Base-by-base conservation (phyloP, 1,140 invertebrate species). In the Conus betulinus region DNA sequence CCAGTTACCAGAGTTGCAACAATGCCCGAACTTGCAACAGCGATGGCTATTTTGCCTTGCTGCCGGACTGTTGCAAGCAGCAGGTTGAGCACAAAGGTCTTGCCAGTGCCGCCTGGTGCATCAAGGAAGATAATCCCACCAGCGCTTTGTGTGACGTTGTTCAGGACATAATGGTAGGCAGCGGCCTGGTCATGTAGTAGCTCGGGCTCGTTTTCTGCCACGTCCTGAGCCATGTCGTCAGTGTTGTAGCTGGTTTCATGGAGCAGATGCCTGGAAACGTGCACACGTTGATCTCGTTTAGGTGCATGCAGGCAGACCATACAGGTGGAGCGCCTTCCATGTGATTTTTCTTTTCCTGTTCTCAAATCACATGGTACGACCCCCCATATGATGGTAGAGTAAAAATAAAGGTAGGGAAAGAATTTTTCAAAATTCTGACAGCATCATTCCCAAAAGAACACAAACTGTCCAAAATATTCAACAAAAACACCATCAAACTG, bases 11-110 rank as follows among this genome's bases (percentile, higher is more conserved):
- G 84, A 60, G 82, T 89, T 76, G 94, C 92, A n/a, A 94, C 92
- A 84, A 94, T 92, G 57, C 93, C 93, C 76, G 93, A 93, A 10
- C 85, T 88, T 23, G 92, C 92, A 13, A 87, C 89, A 15, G 87
- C 51, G n/a, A 86, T 15, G 55, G 84, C 84, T 20, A 86, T 67
- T 10, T 23, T 60, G 17, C 27, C 27, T 86, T 71, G 8, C 23
- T n/a, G 23, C 17, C 84, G 23, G n/a, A 52, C 13, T 25, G 53
- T 52, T n/a, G 84, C 84, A 53, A 86, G 51, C 8, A 86, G 23
- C 10, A 71, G 57, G 23, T 60, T 27, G 51, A 86, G 60, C 17
- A 86, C 23, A 67, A 86, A 86, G 15, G 84, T 86, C 27, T 86
- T 71, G 10, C 84, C 84, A 27, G 23, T 52, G 11, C 84, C 84